Evolutionary conservation across 2,113 vertebrate genomes (phyloP).

Genomic region (Rhinichthys klamathensis): DNA sequence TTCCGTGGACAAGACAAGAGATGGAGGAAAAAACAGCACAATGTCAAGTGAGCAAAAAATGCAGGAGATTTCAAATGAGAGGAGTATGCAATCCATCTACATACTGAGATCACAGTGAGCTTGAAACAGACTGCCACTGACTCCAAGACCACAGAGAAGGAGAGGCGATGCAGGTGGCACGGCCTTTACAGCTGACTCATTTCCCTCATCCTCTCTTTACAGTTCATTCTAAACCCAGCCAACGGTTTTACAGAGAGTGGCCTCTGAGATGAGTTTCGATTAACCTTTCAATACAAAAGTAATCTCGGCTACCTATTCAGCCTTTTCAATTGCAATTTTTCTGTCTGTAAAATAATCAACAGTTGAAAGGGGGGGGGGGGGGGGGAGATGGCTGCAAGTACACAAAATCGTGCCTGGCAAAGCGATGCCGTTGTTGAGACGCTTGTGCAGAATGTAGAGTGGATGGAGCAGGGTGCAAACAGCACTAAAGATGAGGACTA

Average conservation of each 20-base stretch:
- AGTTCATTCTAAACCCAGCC: slow-evolving; percentile 6
- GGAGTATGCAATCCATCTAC: slow-evolving; percentile 55
- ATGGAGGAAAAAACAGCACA: background rate
- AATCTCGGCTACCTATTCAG: slow-evolving; percentile 36
- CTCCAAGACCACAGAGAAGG: slow-evolving; percentile 6
- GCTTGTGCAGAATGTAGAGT: slow-evolving; percentile 14
- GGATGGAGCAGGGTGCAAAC: background rate
- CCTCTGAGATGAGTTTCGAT: slow-evolving; percentile 45
- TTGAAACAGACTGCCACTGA: slow-evolving; percentile 58
- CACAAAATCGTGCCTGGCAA: slow-evolving; percentile 33
- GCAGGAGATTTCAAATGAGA: slow-evolving; percentile 60
- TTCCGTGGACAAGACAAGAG: background rate
- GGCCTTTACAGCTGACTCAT: slow-evolving; percentile 21
- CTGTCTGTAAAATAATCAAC: slow-evolving; percentile 45
- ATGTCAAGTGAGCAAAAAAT: slow-evolving; percentile 21
- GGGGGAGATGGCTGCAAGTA: background rate
- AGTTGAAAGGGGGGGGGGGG: slow-evolving; percentile 13
- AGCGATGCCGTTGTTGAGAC: background rate
- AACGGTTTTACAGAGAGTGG: slow-evolving; percentile 17
- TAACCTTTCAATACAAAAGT: slow-evolving; percentile 50
- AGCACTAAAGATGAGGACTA: background rate
- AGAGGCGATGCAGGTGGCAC: slow-evolving; percentile 9
- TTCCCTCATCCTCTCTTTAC: slow-evolving; percentile 39
- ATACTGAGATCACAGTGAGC: slow-evolving; percentile 61
- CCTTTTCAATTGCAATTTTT: slow-evolving; percentile 50